Evolutionary conservation across 2,888 invertebrate genomes (phyloP).

Genomic region (Xestia ashworthii): DNA sequence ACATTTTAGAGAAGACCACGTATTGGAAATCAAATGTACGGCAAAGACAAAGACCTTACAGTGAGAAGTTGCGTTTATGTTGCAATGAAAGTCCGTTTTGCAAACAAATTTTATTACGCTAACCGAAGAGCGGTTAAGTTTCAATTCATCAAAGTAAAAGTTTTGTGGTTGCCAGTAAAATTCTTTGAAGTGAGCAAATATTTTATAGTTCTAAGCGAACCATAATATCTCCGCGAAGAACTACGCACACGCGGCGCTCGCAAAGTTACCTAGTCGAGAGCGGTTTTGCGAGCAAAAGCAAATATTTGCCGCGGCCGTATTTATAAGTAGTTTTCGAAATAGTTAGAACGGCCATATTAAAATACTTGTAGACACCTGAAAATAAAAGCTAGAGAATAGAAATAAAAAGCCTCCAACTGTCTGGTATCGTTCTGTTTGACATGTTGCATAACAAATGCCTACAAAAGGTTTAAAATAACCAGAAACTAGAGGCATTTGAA

Average conservation of each 20-base stretch:
- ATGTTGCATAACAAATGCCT: conserved; percentile 7
- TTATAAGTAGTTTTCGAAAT: conserved; percentile 45
- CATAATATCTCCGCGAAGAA: conserved; percentile 47
- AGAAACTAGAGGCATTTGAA: conserved; percentile 56
- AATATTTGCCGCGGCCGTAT: conserved; percentile 51
- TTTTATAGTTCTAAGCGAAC: conserved; percentile 54
- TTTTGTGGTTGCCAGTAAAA: conserved; percentile 50
- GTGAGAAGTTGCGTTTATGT: conserved; percentile 17
- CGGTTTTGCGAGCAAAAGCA: conserved; percentile 45
- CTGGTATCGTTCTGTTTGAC: not conserved
- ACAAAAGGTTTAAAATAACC: conserved; percentile 38
- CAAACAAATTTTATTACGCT: conserved; percentile 48
- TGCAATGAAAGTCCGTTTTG: conserved; percentile 35
- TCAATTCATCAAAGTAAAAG: conserved; percentile 56
- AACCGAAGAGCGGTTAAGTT: conserved; percentile 21
- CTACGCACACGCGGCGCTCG: conserved; percentile 31
- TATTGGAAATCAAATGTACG: conserved; percentile 42
- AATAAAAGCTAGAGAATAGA: conserved; percentile 2
- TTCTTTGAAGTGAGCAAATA: conserved; percentile 55
- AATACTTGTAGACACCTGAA: conserved; percentile 26
- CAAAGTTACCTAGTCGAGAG: conserved; percentile 49
- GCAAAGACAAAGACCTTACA: conserved; percentile 18
- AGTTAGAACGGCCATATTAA: conserved; percentile 41
- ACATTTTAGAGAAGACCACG: conserved; percentile 50
- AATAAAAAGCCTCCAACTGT: not conserved